Evolutionary conservation across 2,888 invertebrate species (phyloP).

Genomic region (Bugulina stolonifera): DNA sequence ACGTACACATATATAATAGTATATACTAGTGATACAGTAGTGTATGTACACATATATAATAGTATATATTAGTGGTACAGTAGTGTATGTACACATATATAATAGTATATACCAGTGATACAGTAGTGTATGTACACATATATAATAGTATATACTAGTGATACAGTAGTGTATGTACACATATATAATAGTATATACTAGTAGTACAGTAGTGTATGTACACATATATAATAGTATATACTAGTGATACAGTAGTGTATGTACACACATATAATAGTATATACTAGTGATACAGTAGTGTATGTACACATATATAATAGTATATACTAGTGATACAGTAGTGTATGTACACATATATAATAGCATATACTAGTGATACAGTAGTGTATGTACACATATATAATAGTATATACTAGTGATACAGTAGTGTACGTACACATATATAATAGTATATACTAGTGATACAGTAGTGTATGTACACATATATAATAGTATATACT

Average conservation of each 20-base stretch:
- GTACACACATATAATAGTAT: too few species aligned
- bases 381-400: not conserved
- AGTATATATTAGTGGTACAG: not conserved
- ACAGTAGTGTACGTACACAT: conserved; percentile 30
- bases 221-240: not conserved
- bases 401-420: too few species aligned
- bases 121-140: not conserved
- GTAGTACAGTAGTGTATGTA: not conserved
- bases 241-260: not conserved
- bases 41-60: not conserved
- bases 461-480: not conserved
- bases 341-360: not conserved
- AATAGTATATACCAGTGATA: not conserved
- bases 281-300: too few species aligned
- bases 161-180: conserved; percentile 30
- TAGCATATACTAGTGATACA: not conserved
- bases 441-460: not conserved
- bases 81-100: not conserved
- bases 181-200: not conserved
- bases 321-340: not conserved
- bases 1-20: too few species aligned
- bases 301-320: not conserved
- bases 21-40: too few species aligned
- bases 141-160: too few species aligned
- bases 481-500: not conserved